Conservation (phyloP, 2,113 vertebrate species). For the Paralichthys olivaceus region DNA sequence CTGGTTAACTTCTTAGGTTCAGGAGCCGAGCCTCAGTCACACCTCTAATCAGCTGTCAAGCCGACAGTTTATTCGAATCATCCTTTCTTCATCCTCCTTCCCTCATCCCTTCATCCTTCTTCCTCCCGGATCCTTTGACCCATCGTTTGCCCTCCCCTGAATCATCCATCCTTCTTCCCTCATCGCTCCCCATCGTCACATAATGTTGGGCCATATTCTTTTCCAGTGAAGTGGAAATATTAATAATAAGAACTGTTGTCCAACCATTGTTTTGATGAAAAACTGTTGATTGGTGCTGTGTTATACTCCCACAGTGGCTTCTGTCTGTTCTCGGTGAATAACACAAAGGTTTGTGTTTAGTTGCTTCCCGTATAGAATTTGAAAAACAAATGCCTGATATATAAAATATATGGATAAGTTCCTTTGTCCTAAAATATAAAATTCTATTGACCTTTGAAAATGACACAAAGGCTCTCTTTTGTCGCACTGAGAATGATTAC, state of each 20-base stretch:
- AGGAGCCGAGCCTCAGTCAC: too few relatives aligned
- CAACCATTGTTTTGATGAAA: neutral
- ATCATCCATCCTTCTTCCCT: neutral
- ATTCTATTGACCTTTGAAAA: neutral
- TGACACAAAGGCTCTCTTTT: neutral
- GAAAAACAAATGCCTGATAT: neutral
- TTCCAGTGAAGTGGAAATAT: too few relatives aligned
- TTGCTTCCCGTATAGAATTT: neutral
- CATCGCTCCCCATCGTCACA: too few relatives aligned
- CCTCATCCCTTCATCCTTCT: neutral
- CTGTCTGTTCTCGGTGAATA: too few relatives aligned
- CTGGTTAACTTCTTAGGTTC: too few relatives aligned
- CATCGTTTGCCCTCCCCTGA: too few relatives aligned
- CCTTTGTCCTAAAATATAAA: neutral
- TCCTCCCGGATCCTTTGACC: too few relatives aligned
- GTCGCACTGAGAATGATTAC: neutral
- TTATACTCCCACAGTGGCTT: neutral
- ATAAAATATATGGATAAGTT: neutral
- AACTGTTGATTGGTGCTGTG: neutral
- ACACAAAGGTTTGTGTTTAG: neutral
- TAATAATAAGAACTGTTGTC: too few relatives aligned
- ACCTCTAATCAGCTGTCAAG: too few relatives aligned
- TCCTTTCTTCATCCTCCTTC: too few relatives aligned
- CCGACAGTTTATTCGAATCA: too few relatives aligned
- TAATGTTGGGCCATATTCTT: too few relatives aligned